These are phyloP conservation scores for Thymelicus sylvestris DNA, from an alignment of 2,888 invertebrate species.

Conservation along the genomic window DNA sequence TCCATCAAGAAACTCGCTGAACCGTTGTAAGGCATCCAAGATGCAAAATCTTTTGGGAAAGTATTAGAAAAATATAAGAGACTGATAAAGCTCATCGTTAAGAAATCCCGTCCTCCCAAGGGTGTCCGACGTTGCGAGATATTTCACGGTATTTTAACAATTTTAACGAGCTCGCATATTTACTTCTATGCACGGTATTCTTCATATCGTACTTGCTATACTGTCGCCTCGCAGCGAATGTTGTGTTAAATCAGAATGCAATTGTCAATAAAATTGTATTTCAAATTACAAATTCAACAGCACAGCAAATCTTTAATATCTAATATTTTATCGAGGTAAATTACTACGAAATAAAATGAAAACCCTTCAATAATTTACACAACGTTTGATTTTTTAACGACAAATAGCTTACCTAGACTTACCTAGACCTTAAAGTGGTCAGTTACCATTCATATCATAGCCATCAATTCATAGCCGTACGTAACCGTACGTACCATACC, in stretches of 20 bases:
- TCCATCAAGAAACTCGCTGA: slow-evolving; percentile 63
- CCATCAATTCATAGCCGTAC: no score
- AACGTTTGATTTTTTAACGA: no score
- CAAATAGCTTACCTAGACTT: no score
- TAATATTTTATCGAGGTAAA: no score
- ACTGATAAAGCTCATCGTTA: slow-evolving; percentile 63
- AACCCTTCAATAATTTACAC: no score
- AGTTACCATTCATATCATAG: no score
- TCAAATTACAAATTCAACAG: no score
- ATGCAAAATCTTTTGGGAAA: slow-evolving; percentile 70
- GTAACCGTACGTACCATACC: no score
- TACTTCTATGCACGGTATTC: slow-evolving; percentile 67
- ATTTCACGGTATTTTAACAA: slow-evolving; percentile 84
- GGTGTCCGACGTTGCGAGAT: slow-evolving; percentile 76
- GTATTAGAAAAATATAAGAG: slow-evolving; percentile 78
- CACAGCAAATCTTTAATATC: no score
- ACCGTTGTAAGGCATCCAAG: slow-evolving; percentile 58
- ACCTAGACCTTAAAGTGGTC: no score
- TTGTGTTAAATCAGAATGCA: not conserved
- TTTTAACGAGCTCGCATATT: slow-evolving; percentile 81
- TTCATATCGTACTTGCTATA: slow-evolving; percentile 24
- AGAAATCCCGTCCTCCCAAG: slow-evolving; percentile 59
- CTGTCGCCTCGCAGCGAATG: not conserved
- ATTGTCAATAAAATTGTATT: not conserved
- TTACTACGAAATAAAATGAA: no score